phyloP scores from a whole-genome alignment of 2,113 vertebrate genomes.

The Pan paniscus region DNA sequence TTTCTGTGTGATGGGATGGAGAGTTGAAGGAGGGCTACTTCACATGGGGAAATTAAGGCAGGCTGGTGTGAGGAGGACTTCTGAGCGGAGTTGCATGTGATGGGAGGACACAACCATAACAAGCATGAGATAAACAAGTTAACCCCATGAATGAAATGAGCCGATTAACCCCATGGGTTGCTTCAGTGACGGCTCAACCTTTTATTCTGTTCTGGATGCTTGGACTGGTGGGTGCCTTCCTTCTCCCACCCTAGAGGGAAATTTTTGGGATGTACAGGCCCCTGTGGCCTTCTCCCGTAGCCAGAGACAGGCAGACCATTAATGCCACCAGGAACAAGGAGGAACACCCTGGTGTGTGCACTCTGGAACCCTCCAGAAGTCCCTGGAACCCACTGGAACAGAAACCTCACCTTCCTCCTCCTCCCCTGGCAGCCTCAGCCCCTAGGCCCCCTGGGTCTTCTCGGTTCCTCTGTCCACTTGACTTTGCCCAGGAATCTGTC shows the following conservation, averaged over 20 bases:
- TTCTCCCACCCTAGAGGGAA: not conserved
- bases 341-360: fast-evolving
- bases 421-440: not conserved
- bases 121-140: too few relatives aligned
- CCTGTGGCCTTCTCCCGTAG: not conserved
- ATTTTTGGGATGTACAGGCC: fast-evolving
- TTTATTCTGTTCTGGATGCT: not conserved
- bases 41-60: not conserved
- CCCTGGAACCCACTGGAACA: too few relatives aligned
- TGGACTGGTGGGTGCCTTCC: fast-evolving
- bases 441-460: fast-evolving
- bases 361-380: not conserved
- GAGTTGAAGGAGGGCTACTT: not conserved
- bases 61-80: fast-evolving
- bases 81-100: fast-evolving
- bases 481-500: not conserved
- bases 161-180: fast-evolving
- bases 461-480: not conserved
- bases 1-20: too few relatives aligned
- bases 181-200: not conserved
- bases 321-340: not conserved
- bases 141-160: not conserved
- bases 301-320: not conserved
- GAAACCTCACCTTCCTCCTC: too few relatives aligned
- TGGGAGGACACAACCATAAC: too few relatives aligned